Conservation (phyloP, 2,113 vertebrate species). For the Climacteris rufus region DNA sequence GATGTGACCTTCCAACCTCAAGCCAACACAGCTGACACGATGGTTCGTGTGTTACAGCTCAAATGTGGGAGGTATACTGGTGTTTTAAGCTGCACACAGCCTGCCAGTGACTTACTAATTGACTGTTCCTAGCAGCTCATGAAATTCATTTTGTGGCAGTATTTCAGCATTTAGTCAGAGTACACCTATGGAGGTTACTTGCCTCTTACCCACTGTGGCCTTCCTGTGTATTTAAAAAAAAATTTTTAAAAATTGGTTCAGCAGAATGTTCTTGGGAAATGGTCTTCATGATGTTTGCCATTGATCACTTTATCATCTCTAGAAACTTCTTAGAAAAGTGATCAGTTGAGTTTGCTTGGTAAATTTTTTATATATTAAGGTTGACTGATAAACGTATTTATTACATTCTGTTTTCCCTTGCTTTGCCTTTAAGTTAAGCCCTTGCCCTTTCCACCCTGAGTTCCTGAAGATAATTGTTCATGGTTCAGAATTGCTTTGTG, state of each 20-base stretch:
- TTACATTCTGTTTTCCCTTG: background rate
- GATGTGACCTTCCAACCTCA: background rate
- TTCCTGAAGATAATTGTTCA: background rate
- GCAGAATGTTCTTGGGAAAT: background rate
- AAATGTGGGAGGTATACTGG: rapidly evolving
- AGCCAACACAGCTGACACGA: rapidly evolving
- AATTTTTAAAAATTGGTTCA: background rate
- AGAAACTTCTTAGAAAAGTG: background rate
- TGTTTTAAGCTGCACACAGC: background rate
- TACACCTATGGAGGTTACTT: background rate
- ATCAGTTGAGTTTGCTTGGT: background rate
- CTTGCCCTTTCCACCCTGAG: background rate
- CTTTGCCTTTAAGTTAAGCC: background rate
- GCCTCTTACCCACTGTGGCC: background rate
- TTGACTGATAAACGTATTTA: background rate
- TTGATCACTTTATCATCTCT: background rate
- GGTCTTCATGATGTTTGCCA: background rate
- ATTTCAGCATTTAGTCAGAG: background rate
- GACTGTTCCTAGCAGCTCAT: background rate
- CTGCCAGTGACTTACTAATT: background rate
- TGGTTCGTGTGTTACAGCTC: background rate
- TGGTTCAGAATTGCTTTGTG: background rate
- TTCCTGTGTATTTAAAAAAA: background rate
- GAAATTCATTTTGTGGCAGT: background rate
- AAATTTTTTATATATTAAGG: background rate